These are phyloP conservation scores for Telmatherina bonti DNA, from an alignment of 2,797 vertebrate genomes.

Conservation along the genomic window DNA sequence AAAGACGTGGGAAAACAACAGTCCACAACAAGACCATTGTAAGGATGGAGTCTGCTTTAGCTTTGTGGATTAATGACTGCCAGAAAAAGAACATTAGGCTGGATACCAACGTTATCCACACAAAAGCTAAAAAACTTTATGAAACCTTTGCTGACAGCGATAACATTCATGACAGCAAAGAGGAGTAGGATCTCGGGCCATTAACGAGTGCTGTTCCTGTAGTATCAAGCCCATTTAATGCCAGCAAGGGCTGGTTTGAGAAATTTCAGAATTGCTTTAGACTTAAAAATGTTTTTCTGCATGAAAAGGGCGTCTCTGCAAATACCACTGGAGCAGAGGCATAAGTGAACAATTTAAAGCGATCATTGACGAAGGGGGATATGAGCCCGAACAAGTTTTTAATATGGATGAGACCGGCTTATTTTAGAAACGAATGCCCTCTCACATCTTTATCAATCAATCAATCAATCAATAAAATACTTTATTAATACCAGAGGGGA, in stretches of 20 bases:
- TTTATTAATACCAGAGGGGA: too few relatives aligned
- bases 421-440: constrained; percentile 43
- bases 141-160: constrained; percentile 15
- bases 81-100: constrained; percentile 37
- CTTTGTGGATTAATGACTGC: constrained; percentile 35
- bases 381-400: constrained; percentile 37
- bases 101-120: constrained; percentile 26
- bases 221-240: constrained; percentile 27
- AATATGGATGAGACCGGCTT: constrained; percentile 38
- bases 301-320: constrained; percentile 7
- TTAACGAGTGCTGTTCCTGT: neutral
- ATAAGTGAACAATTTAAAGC: constrained; percentile 26
- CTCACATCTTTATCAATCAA: too few relatives aligned
- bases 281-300: constrained; percentile 34
- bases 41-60: constrained; percentile 7
- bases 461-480: too few relatives aligned
- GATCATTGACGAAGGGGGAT: constrained; percentile 24
- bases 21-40: too few relatives aligned
- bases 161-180: neutral
- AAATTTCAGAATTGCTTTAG: constrained; percentile 40
- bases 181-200: neutral
- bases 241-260: constrained; percentile 35
- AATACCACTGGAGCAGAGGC: constrained; percentile 2
- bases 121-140: constrained; percentile 21
- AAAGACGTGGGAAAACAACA: neutral